Evolutionary conservation across 2,797 vertebrate genomes (phyloP), one percentile per base, ranked within the genome.

Genomic region (Sebastes taczanowskii): DNA sequence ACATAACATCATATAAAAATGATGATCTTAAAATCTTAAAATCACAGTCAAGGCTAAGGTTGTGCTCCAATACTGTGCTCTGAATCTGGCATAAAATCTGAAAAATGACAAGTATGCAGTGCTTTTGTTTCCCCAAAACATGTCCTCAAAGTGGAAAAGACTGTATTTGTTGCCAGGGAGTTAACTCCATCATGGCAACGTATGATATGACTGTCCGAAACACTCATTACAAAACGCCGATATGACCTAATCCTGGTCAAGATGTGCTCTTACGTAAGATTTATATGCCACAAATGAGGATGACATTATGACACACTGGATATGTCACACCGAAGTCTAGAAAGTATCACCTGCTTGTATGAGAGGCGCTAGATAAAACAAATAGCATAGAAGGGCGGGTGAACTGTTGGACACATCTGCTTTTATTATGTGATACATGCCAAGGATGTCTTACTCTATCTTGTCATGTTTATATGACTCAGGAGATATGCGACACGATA

Each of bases 341-440:
- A 78, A 83, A 74, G 77, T 84, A 73, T 61, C 84, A 79, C 74
- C 78, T 82, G 35, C 66, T n/a, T 4, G 8, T 68, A 20, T 20
- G 25, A 85, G 79, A 86, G 77, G 67, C 20, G 67, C 71, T 64
- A 83, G 83, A 85, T 83, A 58, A 88, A 80, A 85, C 72, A 70
- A 71, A 84, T 74, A 32, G 42, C 66, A 69, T 2, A 61, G 46
- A 18, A 74, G 59, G 25, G 32, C 55, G 71, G 34, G 22, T 68
- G 81, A 81, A 72, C 80, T 71, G 74, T 62, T 63, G 56, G 83
- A 42, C 74, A 52, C 77, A 78, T 81, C 52, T 76, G 76, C 63
- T 85, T 82, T 84, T 82, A 88, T 74, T 65, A 83, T 61, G 74
- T 84, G 77, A 81, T 65, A 81, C 66, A 78, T 86, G 70, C 60